These are phyloP conservation scores for Lynx canadensis DNA, from an alignment of 2,113 vertebrate species.

Conservation along the genomic window DNA sequence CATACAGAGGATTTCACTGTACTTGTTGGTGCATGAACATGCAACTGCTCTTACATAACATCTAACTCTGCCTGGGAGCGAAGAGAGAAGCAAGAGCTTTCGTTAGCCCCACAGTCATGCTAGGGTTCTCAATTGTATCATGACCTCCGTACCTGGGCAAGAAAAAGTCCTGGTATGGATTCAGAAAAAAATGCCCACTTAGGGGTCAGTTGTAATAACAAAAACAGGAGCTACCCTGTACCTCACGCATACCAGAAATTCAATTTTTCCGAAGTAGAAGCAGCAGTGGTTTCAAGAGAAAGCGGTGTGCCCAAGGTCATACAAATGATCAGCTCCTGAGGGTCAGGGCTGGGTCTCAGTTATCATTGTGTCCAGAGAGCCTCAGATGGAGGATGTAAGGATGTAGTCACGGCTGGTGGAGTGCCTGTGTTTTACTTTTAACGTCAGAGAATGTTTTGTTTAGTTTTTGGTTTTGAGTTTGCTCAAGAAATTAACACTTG, in stretches of 20 bases:
- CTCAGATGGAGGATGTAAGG: not conserved
- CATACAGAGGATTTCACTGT: slow-evolving; percentile 4
- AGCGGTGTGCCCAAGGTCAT: not conserved
- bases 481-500: not conserved
- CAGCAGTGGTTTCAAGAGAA: not conserved
- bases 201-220: not conserved
- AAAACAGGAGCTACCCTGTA: not conserved
- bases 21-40: slow-evolving; percentile 42
- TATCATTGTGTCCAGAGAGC: not conserved
- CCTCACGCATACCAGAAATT: not conserved
- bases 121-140: not conserved
- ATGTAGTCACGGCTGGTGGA: not conserved
- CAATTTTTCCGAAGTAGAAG: not conserved
- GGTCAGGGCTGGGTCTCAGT: not conserved
- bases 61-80: not conserved
- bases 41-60: slow-evolving; percentile 54
- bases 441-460: not conserved
- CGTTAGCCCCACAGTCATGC: not conserved
- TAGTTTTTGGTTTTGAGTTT: not conserved
- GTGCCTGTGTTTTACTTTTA: not conserved
- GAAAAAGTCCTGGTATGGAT: not conserved
- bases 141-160: not conserved
- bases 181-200: not conserved
- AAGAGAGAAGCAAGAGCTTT: not conserved
- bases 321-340: not conserved